These are phyloP conservation scores for Porites divaricata DNA, from an alignment of 92 coral and sea anemone species.

Conservation along the genomic window DNA sequence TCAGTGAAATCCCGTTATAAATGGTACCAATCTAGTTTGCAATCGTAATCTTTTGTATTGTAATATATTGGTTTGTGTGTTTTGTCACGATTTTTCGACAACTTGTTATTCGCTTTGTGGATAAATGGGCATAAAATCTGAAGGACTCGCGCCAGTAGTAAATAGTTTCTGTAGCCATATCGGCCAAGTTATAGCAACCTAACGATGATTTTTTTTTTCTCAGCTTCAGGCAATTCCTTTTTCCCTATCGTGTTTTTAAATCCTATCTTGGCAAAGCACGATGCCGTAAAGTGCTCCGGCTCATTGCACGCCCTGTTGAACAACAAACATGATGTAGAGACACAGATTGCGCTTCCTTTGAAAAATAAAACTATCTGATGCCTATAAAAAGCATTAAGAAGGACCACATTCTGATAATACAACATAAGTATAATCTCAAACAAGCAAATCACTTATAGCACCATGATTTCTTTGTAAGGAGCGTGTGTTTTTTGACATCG, in stretches of 20 bases:
- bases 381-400: neutral
- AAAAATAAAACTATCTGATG: neutral
- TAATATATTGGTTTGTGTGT: constrained; percentile 1
- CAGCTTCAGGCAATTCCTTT: neutral
- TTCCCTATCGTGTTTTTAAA: neutral
- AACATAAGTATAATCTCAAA: neutral
- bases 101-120: constrained; percentile 24
- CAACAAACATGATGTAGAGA: neutral
- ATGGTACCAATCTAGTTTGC: neutral
- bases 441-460: neutral
- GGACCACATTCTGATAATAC: neutral
- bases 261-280: neutral
- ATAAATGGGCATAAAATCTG: constrained; percentile 23
- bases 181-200: neutral
- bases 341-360: constrained; percentile 3
- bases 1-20: neutral
- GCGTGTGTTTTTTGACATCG: neutral
- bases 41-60: neutral
- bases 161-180: neutral
- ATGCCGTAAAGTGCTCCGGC: neutral
- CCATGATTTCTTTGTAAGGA: neutral
- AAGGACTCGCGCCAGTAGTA: neutral
- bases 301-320: constrained; percentile 18
- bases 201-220: neutral
- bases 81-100: constrained; percentile 7